Conservation (phyloP, 2,113 vertebrate genomes). For the Catharus minimus region DNA sequence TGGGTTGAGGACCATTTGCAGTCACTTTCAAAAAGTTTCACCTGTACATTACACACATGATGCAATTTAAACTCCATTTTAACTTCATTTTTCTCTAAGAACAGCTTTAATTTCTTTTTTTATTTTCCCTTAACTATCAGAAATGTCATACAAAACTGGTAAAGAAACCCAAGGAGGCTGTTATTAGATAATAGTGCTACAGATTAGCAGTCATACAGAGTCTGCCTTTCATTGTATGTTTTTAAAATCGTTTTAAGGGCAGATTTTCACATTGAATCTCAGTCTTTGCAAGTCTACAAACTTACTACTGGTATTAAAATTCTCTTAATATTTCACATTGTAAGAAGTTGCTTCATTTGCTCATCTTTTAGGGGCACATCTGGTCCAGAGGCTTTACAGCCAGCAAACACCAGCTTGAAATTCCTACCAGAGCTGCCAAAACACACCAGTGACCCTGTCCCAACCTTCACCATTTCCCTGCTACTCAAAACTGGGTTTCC, state of each 20-base stretch:
- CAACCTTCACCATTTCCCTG: neutral
- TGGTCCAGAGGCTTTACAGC: neutral
- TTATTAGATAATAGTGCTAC: neutral
- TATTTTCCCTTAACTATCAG: slow-evolving; percentile 39
- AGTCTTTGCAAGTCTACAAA: neutral
- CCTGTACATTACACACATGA: neutral
- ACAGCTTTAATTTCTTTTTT: neutral
- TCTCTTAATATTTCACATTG: neutral
- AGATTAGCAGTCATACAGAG: neutral
- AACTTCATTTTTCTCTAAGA: neutral
- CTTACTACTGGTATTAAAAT: neutral
- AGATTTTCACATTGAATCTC: neutral
- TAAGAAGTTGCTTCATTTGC: neutral
- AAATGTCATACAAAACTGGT: slow-evolving; percentile 10
- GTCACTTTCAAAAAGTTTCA: slow-evolving; percentile 26
- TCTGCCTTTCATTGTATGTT: neutral
- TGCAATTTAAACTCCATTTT: slow-evolving; percentile 30
- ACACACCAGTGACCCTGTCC: neutral
- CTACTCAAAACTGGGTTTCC: neutral
- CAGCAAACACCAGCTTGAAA: neutral
- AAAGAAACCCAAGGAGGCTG: slow-evolving; percentile 21
- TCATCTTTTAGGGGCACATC: neutral
- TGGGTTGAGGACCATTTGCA: neutral
- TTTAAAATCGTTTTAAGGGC: neutral
- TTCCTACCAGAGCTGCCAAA: neutral